A percentile compares a stretch with the other conserved stretches of the same genome.
Conservation (phyloP, 2,113 vertebrate species). For the Pyxicephalus adspersus region DNA sequence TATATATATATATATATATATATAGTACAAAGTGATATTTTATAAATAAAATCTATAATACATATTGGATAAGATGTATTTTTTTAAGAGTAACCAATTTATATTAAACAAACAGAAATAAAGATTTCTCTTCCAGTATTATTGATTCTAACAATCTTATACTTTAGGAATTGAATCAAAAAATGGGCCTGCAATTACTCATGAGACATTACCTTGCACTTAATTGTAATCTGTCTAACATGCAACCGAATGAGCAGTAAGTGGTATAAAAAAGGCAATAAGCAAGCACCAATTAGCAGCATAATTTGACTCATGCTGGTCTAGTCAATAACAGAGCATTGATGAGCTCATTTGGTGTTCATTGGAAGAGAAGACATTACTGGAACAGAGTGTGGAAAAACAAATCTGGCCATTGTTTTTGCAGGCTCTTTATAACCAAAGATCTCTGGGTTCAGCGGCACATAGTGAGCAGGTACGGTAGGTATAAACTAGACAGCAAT, state of each 20-base stretch:
- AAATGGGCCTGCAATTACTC: constrained; percentile 46
- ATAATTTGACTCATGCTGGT: constrained; percentile 56
- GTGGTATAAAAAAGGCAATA: constrained; percentile 54
- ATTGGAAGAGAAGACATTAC: constrained; percentile 49
- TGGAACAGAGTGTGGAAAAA: constrained; percentile 23
- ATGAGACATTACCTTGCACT: constrained; percentile 54
- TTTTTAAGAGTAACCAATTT: background rate
- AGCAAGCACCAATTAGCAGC: constrained; percentile 56
- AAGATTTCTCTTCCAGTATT: background rate
- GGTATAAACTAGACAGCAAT: too few relatives aligned
- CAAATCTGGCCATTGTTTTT: background rate
- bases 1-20: too few relatives aligned
- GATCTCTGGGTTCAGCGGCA: background rate
- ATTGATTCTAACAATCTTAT: constrained; percentile 48
- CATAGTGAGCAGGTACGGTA: too few relatives aligned
- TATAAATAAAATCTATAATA: too few relatives aligned
- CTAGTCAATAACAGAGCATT: constrained; percentile 55
- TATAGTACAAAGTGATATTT: too few relatives aligned
- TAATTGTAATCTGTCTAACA: constrained; percentile 58
- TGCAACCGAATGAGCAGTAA: constrained; percentile 55
- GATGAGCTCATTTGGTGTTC: constrained; percentile 54
- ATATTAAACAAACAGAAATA: background rate
- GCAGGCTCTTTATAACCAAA: background rate
- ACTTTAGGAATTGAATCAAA: constrained; percentile 50
- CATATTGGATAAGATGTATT: background rate